Percentiles rank a stretch among this genome's conserved stretches.
These are phyloP conservation scores for Carabus problematicus DNA, from an alignment of 2,888 invertebrate genomes.

Conservation along the genomic window DNA sequence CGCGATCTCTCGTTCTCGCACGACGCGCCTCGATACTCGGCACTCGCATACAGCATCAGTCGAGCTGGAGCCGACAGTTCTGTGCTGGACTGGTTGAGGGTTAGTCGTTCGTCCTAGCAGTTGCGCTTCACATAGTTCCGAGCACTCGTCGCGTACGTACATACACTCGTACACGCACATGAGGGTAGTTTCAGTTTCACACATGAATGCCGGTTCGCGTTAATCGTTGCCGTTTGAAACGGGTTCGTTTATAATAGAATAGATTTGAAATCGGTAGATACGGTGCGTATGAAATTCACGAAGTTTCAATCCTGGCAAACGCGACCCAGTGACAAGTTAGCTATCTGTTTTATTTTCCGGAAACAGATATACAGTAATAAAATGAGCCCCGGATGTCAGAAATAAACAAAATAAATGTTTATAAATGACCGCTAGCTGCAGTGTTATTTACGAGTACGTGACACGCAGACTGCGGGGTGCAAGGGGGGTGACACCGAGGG, in stretches of 20 bases:
- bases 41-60: conserved; percentile 33
- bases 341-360: conserved; percentile 27
- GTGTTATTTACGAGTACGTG: conserved; percentile 46
- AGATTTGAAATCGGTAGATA: not conserved
- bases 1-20: conserved; percentile 25
- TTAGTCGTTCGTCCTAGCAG: conserved; percentile 9
- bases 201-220: conserved; percentile 1
- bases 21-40: conserved; percentile 20
- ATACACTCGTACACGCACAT: not conserved
- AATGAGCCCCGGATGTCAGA: conserved; percentile 36
- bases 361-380: conserved; percentile 23
- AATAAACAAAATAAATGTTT: conserved; percentile 40
- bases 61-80: conserved; percentile 53
- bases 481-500: conserved; percentile 46
- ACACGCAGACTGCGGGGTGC: conserved; percentile 47
- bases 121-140: not conserved
- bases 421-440: conserved; percentile 34
- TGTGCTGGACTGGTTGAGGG: conserved; percentile 14
- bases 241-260: not conserved
- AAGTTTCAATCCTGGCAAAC: conserved; percentile 1
- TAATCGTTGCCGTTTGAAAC: not conserved
- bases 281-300: conserved; percentile 14
- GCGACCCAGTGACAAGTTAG: conserved; percentile 26
- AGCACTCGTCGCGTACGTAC: conserved; percentile 4
- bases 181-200: conserved; percentile 2